Conservation (phyloP, 1,140 invertebrate genomes). For the Ceratitis capitata region DNA sequence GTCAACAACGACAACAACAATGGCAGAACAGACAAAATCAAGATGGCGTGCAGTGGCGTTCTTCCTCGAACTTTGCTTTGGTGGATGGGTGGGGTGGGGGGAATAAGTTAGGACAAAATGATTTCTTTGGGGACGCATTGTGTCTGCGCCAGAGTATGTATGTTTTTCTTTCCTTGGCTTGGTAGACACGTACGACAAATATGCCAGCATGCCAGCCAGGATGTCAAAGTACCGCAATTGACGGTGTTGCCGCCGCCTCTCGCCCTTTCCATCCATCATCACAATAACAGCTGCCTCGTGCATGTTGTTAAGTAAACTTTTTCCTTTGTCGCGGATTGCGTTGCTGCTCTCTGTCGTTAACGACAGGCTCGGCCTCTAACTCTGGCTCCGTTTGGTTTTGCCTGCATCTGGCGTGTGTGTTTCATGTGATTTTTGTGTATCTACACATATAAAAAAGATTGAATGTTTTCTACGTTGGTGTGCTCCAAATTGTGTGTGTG, state of each 20-base stretch:
- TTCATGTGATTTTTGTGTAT: slow-evolving; percentile 23
- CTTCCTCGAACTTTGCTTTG: neutral
- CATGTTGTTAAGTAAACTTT: slow-evolving; percentile 24
- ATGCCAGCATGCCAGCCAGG: neutral
- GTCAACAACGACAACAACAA: neutral
- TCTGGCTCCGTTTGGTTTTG: neutral
- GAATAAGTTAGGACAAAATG: too few species aligned
- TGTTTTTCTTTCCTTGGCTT: neutral
- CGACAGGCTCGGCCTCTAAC: neutral
- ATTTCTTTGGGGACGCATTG: neutral
- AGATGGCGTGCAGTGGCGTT: neutral
- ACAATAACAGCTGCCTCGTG: neutral
- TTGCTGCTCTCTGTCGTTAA: neutral
- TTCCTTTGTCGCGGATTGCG: neutral
- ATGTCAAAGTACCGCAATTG: neutral
- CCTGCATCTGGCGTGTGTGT: neutral
- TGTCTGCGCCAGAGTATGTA: neutral
- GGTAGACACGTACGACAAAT: slow-evolving; percentile 10
- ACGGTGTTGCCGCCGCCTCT: neutral
- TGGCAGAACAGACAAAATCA: neutral
- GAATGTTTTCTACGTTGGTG: neutral
- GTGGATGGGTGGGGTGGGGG: too few species aligned
- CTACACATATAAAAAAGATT: slow-evolving; percentile 24
- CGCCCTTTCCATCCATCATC: neutral
- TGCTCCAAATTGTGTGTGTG: neutral